Base-by-base conservation (phyloP, 2,797 vertebrate genomes). In the Selene dorsalis region DNA sequence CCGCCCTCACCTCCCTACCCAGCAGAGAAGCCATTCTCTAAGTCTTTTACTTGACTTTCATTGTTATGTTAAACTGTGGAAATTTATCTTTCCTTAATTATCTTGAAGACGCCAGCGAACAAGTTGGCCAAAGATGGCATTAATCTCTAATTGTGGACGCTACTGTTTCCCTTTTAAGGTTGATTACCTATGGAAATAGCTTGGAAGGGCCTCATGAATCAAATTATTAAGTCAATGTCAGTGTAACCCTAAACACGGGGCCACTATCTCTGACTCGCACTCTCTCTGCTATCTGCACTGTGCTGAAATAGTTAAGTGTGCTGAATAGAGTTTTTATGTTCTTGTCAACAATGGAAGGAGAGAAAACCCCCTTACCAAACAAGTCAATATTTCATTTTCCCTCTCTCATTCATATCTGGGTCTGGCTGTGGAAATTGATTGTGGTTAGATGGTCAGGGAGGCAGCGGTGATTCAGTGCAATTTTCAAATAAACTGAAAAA, bases 141-240 rank as follows among this genome's bases (percentile, higher is more conserved):
- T 92, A 92, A 93, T 93, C 88, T 92, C 81, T 89, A 87, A 87
- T 87, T 89, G 88, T 87, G 67, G 83, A 91, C 76, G 74, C 80
- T 84, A 89, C 80, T 84, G 87, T 91, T 94, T 91, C 88, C 87
- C 80, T 86, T 92, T 93, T 92, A 93, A 91, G 91, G 91, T 91
- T 94, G 91, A 93, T 94, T 94, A 92, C 87, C 86, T 93, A 84
- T 92, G 91, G 89, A 93, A 94, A 93, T 94, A 73, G 90, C 87
- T 87, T 7, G 55, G 82, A 91, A 93, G 90, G 65, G 82, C 88
- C 88, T 90, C 91, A 92, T 94, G 91, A 91, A 92, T 95, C 90
- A 91, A 88, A 90, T 88, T 84, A 93, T 92, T 84, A 93, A 93
- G 91, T 90, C 86, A 88, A 62, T 89, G 91, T 93, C 90, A 91